These are phyloP conservation scores for Leiothrix lutea DNA, from an alignment of 2,113 vertebrate species.

Conservation along the genomic window DNA sequence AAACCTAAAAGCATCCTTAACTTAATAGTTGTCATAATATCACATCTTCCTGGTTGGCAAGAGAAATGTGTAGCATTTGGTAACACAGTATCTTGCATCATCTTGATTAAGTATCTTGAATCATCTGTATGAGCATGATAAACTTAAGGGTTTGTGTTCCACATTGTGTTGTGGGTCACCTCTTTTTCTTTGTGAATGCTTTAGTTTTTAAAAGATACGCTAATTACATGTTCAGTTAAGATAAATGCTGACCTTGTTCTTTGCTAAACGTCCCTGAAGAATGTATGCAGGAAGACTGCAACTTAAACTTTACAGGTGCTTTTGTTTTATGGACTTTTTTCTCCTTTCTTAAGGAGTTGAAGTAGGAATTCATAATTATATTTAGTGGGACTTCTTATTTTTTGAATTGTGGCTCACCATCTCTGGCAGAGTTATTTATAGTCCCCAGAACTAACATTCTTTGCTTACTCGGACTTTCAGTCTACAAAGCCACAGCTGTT, in stretches of 20 bases:
- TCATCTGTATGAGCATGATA: constrained; percentile 31
- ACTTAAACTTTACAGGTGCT: not conserved
- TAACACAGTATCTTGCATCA: constrained; percentile 47
- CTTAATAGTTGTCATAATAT: not conserved
- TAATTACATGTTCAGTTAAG: not conserved
- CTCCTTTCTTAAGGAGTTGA: not conserved
- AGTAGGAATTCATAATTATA: not conserved
- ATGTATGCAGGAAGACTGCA: not conserved
- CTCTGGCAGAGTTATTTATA: not conserved
- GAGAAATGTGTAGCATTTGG: constrained; percentile 40
- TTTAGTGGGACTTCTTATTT: not conserved
- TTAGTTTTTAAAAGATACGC: not conserved
- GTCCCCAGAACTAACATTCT: not conserved
- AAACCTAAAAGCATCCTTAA: not conserved
- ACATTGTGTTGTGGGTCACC: not conserved
- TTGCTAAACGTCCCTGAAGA: not conserved
- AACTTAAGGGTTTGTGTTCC: constrained; percentile 25
- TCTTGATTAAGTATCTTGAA: constrained; percentile 53
- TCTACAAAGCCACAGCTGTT: not conserved
- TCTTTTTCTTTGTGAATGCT: not conserved
- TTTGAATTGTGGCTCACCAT: not conserved
- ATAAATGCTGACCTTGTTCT: not conserved
- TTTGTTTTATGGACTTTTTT: not conserved
- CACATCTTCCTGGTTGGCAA: constrained; percentile 2
- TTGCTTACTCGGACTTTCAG: not conserved